phyloP scores from a whole-genome alignment of 2,888 invertebrate genomes.

The Thymelicus lineola region DNA sequence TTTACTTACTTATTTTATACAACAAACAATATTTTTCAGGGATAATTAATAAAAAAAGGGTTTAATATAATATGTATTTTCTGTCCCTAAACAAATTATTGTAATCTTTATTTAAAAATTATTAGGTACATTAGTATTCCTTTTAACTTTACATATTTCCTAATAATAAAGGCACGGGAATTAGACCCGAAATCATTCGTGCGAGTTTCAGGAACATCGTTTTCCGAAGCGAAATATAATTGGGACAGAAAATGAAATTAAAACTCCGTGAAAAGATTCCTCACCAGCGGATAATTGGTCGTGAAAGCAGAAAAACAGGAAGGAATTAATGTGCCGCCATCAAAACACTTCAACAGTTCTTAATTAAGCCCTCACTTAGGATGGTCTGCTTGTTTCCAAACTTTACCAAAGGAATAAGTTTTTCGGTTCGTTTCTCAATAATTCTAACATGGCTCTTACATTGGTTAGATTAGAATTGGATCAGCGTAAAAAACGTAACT shows the following conservation, averaged over 20 bases:
- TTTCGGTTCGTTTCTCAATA: not conserved
- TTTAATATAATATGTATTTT: no score
- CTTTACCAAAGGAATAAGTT: not conserved
- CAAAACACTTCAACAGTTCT: constrained; percentile 73
- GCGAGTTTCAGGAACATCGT: constrained; percentile 11
- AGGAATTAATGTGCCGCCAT: constrained; percentile 75
- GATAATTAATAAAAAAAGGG: no score
- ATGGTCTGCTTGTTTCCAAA: not conserved
- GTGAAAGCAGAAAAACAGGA: constrained; percentile 74
- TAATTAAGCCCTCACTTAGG: constrained; percentile 65
- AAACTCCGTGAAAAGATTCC: constrained; percentile 61
- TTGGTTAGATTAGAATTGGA: no score
- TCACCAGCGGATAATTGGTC: constrained; percentile 69
- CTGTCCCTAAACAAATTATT: no score
- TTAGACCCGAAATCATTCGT: constrained; percentile 20
- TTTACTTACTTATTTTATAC: no score
- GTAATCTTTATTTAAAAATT: no score
- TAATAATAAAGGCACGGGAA: constrained; percentile 6
- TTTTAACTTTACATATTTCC: constrained; percentile 13
- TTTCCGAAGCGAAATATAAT: constrained; percentile 61
- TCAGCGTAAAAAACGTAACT: no score
- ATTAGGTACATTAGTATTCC: constrained; percentile 2
- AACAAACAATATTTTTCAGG: no score
- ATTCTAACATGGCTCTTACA: no score
- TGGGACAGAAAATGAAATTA: constrained; percentile 63